phyloP scores from a whole-genome alignment of 2,113 vertebrate species.

The Saguinus midas region DNA sequence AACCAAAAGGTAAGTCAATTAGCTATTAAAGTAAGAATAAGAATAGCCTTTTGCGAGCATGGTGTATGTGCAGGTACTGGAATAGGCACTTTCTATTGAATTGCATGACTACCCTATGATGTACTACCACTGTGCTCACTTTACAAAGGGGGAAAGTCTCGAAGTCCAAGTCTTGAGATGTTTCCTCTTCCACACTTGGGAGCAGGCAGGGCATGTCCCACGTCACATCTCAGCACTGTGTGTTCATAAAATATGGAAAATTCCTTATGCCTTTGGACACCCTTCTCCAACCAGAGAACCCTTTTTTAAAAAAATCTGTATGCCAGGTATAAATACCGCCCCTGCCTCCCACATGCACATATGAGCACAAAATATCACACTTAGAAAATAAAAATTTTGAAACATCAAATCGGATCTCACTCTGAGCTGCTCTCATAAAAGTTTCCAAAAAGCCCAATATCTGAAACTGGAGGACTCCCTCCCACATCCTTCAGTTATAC shows the following conservation, averaged over 20 bases:
- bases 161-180: background rate
- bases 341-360: background rate
- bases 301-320: background rate
- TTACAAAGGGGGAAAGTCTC: background rate
- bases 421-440: background rate
- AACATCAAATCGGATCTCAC: background rate
- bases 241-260: background rate
- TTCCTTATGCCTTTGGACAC: background rate
- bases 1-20: background rate
- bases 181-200: too few relatives aligned
- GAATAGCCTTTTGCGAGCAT: background rate
- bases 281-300: background rate
- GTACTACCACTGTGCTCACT: fast-evolving
- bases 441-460: background rate
- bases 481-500: background rate
- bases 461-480: background rate
- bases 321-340: background rate
- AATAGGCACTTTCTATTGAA: background rate
- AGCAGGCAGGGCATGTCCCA: fast-evolving
- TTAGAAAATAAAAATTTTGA: background rate
- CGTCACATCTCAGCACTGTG: background rate
- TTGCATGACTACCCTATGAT: background rate
- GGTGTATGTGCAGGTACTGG: background rate
- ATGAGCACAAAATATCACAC: background rate
- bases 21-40: background rate